Evolutionary conservation across 1,140 invertebrate genomes (phyloP).

Genomic region (Orius laevigatus): DNA sequence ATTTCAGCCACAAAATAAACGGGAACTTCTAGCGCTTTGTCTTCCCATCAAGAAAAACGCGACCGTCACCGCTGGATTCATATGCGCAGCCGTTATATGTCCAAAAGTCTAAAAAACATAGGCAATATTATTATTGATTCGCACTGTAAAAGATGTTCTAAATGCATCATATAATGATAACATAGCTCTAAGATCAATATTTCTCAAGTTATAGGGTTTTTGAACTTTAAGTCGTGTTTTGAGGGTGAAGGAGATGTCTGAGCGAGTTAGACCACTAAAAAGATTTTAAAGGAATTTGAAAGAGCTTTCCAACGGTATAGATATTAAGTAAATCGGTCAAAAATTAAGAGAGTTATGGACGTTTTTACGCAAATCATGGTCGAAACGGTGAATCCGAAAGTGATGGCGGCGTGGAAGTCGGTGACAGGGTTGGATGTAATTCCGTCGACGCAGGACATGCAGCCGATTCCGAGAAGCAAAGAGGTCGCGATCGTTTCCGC

Average conservation of each 20-base stretch:
- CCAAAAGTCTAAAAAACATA: constrained; percentile 24
- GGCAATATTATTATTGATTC: background rate
- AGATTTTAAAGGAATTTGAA: too few species aligned
- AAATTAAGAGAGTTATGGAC: too few species aligned
- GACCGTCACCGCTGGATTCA: constrained; percentile 37
- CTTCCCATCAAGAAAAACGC: constrained; percentile 31
- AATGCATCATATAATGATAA: too few species aligned
- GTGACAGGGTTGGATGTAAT: constrained; percentile 1
- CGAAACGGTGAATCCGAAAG: constrained; percentile 20
- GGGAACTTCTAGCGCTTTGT: constrained; percentile 28
- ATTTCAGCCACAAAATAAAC: constrained; percentile 33
- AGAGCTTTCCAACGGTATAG: too few species aligned
- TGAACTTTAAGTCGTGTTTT: background rate
- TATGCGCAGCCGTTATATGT: constrained; percentile 25
- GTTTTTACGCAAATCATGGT: too few species aligned
- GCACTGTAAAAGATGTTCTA: too few species aligned
- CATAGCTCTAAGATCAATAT: too few species aligned
- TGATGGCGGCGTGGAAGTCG: constrained; percentile 17
- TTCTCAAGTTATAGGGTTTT: too few species aligned
- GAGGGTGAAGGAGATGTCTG: background rate
- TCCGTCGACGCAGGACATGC: constrained; percentile 16
- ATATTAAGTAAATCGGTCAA: too few species aligned
- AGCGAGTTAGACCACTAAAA: too few species aligned
- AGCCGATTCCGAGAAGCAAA: constrained; percentile 21
- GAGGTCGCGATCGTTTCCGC: constrained; percentile 22